Percentiles rank a stretch among this genome's conserved stretches.
These are phyloP conservation scores for Melanerpes formicivorus DNA, from an alignment of 2,113 vertebrate genomes.

Conservation along the genomic window DNA sequence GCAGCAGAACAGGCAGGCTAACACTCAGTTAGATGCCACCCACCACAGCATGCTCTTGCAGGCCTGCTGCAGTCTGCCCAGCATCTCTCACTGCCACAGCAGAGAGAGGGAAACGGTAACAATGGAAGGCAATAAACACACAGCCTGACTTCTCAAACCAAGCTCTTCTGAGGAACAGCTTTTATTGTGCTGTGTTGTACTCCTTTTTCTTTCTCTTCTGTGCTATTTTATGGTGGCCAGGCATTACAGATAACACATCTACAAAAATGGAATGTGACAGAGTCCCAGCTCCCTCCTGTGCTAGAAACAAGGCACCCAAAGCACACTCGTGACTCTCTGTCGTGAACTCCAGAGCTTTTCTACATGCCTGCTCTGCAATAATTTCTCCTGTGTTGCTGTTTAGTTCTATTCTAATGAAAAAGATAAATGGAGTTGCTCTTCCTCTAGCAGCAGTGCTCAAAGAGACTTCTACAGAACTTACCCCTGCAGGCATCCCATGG, in stretches of 20 bases:
- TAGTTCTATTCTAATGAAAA: background rate
- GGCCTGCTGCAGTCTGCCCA: background rate
- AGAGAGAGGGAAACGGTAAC: background rate
- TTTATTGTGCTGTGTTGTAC: background rate
- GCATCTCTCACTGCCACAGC: background rate
- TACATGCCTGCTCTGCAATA: background rate
- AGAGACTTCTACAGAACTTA: background rate
- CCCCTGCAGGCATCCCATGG: accelerated
- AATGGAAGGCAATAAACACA: background rate
- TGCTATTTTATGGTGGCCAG: background rate
- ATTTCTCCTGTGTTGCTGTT: background rate
- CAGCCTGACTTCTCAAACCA: background rate
- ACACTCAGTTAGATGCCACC: background rate
- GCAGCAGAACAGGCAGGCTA: background rate
- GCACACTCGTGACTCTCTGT: background rate
- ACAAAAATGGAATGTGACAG: background rate
- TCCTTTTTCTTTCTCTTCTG: background rate
- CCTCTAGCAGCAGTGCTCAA: background rate
- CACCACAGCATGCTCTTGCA: background rate
- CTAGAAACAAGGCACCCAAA: background rate
- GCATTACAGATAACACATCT: background rate
- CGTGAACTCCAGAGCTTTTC: background rate
- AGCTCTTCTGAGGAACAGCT: background rate
- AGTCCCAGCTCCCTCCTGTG: background rate
- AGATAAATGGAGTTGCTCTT: background rate